These are phyloP conservation scores for Chelmon rostratus DNA, from an alignment of 2,797 vertebrate genomes.

Conservation along the genomic window DNA sequence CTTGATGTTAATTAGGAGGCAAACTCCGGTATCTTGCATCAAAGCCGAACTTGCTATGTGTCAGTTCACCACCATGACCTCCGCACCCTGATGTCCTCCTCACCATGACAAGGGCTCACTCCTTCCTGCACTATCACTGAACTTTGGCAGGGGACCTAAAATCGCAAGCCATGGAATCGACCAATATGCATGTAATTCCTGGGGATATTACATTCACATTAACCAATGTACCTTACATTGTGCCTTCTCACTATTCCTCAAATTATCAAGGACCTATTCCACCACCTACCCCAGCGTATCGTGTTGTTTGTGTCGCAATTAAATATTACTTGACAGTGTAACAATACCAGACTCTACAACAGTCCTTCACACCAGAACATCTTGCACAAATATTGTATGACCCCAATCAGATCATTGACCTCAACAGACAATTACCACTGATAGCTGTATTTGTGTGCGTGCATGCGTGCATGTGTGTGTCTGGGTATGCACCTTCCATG, in stretches of 20 bases:
- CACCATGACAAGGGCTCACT: too few species aligned
- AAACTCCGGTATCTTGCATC: too few species aligned
- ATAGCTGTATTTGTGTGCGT: conserved; percentile 17
- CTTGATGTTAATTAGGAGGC: too few species aligned
- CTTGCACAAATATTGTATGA: not conserved
- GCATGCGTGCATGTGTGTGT: not conserved
- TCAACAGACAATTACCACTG: conserved; percentile 36
- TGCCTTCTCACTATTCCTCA: not conserved
- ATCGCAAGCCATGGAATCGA: not conserved
- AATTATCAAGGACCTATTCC: conserved; percentile 1
- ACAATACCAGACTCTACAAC: not conserved
- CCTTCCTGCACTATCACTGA: not conserved
- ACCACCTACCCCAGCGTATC: not conserved
- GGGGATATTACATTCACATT: not conserved
- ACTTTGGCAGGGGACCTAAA: not conserved
- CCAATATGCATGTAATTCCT: not conserved
- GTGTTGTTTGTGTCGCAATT: not conserved
- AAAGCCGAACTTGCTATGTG: too few species aligned
- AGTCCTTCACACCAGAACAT: conserved; percentile 6
- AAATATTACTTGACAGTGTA: conserved; percentile 4
- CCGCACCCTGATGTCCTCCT: not conserved
- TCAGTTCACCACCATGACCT: too few species aligned
- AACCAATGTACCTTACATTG: not conserved
- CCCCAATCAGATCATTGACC: conserved; percentile 26
- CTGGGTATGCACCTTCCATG: conserved; percentile 22